phyloP scores from a whole-genome alignment of 2,797 vertebrate genomes.

The Betta splendens region DNA sequence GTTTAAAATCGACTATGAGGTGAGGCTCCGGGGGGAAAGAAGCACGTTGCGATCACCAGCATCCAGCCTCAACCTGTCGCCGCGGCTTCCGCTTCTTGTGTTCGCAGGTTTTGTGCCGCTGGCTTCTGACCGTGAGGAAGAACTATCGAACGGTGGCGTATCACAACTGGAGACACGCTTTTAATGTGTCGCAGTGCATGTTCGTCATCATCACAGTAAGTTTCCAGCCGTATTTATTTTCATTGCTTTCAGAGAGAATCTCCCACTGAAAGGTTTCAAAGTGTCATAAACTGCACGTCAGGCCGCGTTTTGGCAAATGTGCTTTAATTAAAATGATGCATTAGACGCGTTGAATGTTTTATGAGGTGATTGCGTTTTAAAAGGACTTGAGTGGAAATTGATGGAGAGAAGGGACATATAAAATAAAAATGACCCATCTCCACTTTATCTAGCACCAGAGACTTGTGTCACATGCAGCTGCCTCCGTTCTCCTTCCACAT shows the following conservation, averaged over 20 bases:
- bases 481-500: not conserved
- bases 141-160: slow-evolving; percentile 85
- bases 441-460: not conserved
- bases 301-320: not conserved
- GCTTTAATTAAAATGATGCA: not conserved
- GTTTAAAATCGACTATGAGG: slow-evolving; percentile 87
- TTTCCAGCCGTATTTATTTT: slow-evolving; percentile 9
- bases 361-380: not conserved
- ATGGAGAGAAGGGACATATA: not conserved
- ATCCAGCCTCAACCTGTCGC: not conserved
- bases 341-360: not conserved
- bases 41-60: too few relatives aligned
- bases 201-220: slow-evolving; percentile 84
- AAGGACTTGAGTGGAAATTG: not conserved
- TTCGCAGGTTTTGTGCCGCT: slow-evolving; percentile 86
- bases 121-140: slow-evolving; percentile 86
- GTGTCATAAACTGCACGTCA: not conserved
- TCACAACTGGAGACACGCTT: slow-evolving; percentile 86
- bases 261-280: not conserved
- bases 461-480: not conserved
- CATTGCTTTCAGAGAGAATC: not conserved
- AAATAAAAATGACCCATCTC: slow-evolving; percentile 1
- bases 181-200: slow-evolving; percentile 87
- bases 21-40: too few relatives aligned
- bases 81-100: not conserved